A percentile compares a stretch with the other conserved stretches of the same genome.
Evolutionary conservation across 2,113 vertebrate species (phyloP).

Genomic region (Sporophila hypoxantha): DNA sequence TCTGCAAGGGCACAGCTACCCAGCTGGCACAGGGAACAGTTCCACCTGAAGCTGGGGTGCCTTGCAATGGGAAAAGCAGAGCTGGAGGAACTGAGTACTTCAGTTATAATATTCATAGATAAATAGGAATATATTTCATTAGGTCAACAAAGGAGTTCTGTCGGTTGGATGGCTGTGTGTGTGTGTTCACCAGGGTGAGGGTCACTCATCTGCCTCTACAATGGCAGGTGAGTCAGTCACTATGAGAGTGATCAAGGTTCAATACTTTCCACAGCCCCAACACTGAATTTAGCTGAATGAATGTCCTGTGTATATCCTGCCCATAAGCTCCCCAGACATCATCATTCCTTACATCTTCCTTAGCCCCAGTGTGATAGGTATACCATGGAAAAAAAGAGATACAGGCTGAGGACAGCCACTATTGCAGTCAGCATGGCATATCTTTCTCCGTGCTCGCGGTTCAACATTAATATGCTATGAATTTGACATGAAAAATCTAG

Average conservation of each 20-base stretch:
- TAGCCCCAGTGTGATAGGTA: neutral
- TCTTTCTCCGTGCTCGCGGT: neutral
- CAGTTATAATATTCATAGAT: neutral
- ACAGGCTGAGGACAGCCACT: neutral
- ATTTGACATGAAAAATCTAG: neutral
- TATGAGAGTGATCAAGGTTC: neutral
- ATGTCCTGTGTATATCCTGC: neutral
- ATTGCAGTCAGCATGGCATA: neutral
- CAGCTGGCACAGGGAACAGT: neutral
- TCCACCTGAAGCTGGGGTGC: too few species aligned
- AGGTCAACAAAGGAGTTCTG: neutral
- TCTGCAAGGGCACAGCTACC: slow-evolving; percentile 29
- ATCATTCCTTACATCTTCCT: neutral
- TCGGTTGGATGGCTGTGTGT: neutral
- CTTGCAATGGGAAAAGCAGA: neutral
- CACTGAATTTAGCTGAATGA: neutral
- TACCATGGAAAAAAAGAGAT: neutral
- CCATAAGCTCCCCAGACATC: neutral
- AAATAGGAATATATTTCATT: neutral
- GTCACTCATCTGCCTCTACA: neutral
- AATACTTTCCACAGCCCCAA: neutral
- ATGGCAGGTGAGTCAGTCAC: neutral
- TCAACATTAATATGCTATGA: neutral
- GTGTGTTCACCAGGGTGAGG: neutral
- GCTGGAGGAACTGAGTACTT: neutral